Percentiles rank a stretch among this genome's conserved stretches.
phyloP scores from a whole-genome alignment of 2,113 vertebrate genomes.

The Phrynocephalus versicolor region DNA sequence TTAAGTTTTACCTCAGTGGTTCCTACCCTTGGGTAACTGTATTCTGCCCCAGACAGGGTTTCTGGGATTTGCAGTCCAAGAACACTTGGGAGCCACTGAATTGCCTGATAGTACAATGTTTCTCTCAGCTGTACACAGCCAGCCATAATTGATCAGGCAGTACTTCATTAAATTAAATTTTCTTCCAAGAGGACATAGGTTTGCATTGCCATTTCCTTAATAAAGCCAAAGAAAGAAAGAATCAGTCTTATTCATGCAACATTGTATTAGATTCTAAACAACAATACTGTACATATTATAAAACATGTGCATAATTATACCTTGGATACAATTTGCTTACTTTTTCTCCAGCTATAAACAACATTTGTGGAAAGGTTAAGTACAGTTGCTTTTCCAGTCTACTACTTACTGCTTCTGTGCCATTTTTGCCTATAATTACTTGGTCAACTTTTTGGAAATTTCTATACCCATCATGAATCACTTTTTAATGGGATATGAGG shows the following conservation, averaged over 20 bases:
- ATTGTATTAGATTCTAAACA: conserved; percentile 15
- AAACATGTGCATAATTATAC: conserved; percentile 53
- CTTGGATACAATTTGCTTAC: conserved; percentile 41
- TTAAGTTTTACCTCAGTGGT: no score
- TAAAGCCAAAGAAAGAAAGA: not conserved
- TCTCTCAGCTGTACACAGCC: no score
- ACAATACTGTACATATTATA: conserved; percentile 40
- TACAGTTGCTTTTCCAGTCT: not conserved
- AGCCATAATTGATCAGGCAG: no score
- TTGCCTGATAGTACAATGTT: no score
- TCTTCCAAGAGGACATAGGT: no score
- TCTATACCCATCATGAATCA: not conserved
- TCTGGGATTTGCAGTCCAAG: no score
- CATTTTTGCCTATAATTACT: not conserved
- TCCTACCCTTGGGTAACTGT: no score
- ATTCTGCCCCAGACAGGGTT: no score
- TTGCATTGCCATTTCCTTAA: not conserved
- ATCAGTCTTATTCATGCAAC: not conserved
- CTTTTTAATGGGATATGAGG: not conserved
- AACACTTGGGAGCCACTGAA: no score
- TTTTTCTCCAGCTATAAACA: conserved; percentile 41
- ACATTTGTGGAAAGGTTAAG: conserved; percentile 35
- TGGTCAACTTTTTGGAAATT: not conserved
- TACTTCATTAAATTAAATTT: no score
- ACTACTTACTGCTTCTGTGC: not conserved